A percentile compares a stretch with the other conserved stretches of the same genome.
Evolutionary conservation across 2,797 vertebrate species (phyloP).

Genomic region (Caiman crocodilus): DNA sequence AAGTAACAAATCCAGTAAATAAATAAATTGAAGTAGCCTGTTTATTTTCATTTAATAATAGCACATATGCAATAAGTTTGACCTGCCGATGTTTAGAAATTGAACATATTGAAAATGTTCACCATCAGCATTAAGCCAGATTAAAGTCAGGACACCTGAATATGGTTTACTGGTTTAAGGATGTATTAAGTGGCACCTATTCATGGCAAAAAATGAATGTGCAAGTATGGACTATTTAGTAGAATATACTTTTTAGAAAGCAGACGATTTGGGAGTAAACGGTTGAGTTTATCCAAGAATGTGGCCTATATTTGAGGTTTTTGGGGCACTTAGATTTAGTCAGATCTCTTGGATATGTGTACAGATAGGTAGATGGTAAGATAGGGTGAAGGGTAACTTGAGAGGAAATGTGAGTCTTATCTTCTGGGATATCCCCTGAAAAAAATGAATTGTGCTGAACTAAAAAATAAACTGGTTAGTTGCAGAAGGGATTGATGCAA

Average conservation of each 20-base stretch:
- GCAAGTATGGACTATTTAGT: neutral
- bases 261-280: neutral
- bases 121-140: too few relatives aligned
- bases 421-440: neutral
- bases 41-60: slow-evolving; percentile 39
- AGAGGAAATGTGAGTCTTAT: neutral
- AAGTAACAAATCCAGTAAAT: slow-evolving; percentile 2
- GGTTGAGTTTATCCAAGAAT: fast-evolving
- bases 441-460: neutral
- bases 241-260: fast-evolving
- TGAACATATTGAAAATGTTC: neutral
- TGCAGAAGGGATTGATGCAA: neutral
- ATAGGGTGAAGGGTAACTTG: neutral
- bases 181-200: too few relatives aligned
- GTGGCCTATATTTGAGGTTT: fast-evolving
- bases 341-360: neutral
- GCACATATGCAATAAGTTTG: neutral
- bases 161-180: neutral
- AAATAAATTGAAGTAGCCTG: neutral
- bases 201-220: neutral
- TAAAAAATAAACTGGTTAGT: fast-evolving
- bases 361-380: neutral
- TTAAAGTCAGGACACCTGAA: neutral
- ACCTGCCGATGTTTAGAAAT: neutral
- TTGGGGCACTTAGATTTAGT: neutral